These are phyloP conservation scores for Philantomba maxwellii DNA, from an alignment of 2,113 vertebrate species.

Conservation along the genomic window DNA sequence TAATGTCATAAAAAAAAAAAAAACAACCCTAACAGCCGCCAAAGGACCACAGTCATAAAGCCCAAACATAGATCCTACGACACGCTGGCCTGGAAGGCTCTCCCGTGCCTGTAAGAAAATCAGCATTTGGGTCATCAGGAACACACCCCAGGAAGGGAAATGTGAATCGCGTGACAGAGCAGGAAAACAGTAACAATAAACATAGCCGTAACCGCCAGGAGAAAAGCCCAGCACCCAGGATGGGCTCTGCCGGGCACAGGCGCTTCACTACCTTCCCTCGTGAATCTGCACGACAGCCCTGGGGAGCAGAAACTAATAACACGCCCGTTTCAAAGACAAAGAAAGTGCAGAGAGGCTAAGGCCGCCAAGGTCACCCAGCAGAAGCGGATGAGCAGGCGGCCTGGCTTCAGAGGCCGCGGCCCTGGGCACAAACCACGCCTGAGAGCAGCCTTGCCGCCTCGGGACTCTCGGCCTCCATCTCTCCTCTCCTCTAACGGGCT, in stretches of 20 bases:
- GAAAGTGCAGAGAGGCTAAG: not conserved
- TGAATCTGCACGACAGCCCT: not conserved
- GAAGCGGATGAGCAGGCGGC: not conserved
- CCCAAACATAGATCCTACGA: slow-evolving; percentile 42
- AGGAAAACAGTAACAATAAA: not conserved
- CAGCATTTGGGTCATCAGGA: not conserved
- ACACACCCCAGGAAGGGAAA: not conserved
- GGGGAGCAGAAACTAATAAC: fast-evolving
- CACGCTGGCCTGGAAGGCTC: not conserved
- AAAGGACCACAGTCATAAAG: slow-evolving; percentile 41
- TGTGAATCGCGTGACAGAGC: not conserved
- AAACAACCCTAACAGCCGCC: slow-evolving; percentile 38
- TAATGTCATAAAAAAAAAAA: slow-evolving; percentile 59
- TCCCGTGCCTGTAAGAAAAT: slow-evolving; percentile 25
- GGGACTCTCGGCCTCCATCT: fast-evolving
- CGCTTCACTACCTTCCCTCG: fast-evolving
- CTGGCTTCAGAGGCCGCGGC: not conserved
- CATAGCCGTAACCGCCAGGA: fast-evolving
- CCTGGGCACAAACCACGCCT: not conserved
- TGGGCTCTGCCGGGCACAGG: fast-evolving
- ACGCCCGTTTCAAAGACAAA: not conserved
- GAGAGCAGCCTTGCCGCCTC: fast-evolving
- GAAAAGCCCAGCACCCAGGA: not conserved
- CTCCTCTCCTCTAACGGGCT: not conserved
- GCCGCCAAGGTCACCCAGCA: not conserved